phyloP scores from a whole-genome alignment of 2,888 invertebrate species.

The Sarcophaga carnaria region DNA sequence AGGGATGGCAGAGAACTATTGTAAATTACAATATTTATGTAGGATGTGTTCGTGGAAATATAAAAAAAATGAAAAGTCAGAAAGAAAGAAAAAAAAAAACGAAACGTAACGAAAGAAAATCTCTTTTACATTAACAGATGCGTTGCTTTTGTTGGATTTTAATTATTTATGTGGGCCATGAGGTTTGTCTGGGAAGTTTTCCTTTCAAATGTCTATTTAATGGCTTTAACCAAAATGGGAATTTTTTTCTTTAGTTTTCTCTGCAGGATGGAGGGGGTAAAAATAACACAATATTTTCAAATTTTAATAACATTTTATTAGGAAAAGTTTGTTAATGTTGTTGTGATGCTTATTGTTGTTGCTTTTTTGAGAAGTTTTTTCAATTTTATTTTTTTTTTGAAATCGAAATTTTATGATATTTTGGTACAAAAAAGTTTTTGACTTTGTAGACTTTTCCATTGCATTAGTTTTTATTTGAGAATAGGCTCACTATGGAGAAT shows the following conservation, averaged over 20 bases:
- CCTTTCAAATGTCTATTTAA: slow-evolving; percentile 46
- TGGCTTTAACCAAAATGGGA: neutral
- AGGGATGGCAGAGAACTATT: neutral
- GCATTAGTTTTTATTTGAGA: slow-evolving; percentile 8
- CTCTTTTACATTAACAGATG: slow-evolving; percentile 49
- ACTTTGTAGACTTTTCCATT: neutral
- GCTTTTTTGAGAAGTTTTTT: neutral
- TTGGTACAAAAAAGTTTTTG: neutral
- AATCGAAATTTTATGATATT: neutral
- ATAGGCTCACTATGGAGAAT: neutral
- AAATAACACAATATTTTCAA: neutral
- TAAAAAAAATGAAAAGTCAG: neutral
- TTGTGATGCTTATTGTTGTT: slow-evolving; percentile 7
- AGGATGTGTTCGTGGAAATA: neutral
- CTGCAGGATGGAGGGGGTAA: neutral
- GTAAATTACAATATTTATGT: no score
- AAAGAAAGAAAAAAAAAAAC: neutral
- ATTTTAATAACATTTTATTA: slow-evolving; percentile 56
- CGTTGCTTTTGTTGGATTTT: slow-evolving; percentile 45
- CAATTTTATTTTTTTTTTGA: neutral
- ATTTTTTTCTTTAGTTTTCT: no score
- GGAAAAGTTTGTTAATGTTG: slow-evolving; percentile 40
- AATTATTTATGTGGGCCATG: slow-evolving; percentile 47
- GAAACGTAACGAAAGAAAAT: neutral
- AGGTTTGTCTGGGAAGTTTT: slow-evolving; percentile 52